Conservation (phyloP, 1,140 invertebrate species). For the Leptestheria dahalacensis region DNA sequence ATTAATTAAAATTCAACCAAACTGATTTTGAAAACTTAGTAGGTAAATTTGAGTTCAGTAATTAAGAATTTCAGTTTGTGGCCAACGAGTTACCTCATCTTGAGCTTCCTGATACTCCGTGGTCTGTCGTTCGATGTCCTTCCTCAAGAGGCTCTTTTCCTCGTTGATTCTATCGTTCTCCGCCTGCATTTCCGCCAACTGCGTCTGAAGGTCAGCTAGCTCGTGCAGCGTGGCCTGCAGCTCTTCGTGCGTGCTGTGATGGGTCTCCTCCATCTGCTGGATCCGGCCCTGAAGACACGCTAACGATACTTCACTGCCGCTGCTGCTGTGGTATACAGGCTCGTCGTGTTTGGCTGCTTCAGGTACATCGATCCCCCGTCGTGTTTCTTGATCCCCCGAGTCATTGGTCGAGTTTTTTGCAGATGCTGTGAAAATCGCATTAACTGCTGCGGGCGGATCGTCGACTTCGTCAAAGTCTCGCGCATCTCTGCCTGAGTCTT, state of each 20-base stretch:
- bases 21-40: not conserved
- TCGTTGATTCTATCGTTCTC: slow-evolving; percentile 73
- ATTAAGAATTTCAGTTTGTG: not conserved
- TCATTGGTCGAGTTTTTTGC: too few relatives aligned
- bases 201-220: slow-evolving; percentile 66
- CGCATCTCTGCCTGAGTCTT: too few relatives aligned
- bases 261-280: slow-evolving; percentile 74
- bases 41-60: not conserved
- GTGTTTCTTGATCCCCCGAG: not conserved
- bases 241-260: slow-evolving; percentile 85
- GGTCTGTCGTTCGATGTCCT: slow-evolving; percentile 80
- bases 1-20: too few relatives aligned
- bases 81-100: not conserved
- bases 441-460: too few relatives aligned
- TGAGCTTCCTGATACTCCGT: slow-evolving; percentile 66
- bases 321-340: not conserved
- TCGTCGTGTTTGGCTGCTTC: not conserved
- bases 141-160: slow-evolving; percentile 73
- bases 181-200: slow-evolving; percentile 65
- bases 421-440: too few relatives aligned
- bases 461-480: too few relatives aligned
- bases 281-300: slow-evolving; percentile 84
- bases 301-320: slow-evolving; percentile 43
- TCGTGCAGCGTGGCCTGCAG: slow-evolving; percentile 86
- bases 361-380: not conserved